Evolutionary conservation across 2,888 invertebrate species (phyloP).

Genomic region (Carpatolechia fugitivella): DNA sequence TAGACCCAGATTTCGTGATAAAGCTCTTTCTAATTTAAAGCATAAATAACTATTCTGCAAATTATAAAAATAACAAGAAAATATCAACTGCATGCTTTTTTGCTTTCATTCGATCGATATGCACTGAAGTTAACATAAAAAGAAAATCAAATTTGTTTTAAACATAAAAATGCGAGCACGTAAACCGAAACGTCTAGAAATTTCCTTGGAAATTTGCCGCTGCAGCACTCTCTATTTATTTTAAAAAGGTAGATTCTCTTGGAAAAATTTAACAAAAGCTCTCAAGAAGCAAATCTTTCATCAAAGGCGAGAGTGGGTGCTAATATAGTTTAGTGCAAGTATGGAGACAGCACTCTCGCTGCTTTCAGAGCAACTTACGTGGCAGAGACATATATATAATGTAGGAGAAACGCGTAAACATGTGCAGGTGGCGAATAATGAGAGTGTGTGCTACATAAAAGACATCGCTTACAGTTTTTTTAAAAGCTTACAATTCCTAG

Average conservation of each 20-base stretch:
- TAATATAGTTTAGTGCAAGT: constrained; percentile 23
- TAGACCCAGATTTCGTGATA: too few relatives aligned
- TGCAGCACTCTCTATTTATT: constrained; percentile 49
- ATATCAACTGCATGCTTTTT: too few relatives aligned
- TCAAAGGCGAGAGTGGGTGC: constrained; percentile 56
- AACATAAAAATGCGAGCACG: constrained; percentile 14
- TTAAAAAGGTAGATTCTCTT: constrained; percentile 48
- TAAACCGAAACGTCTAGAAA: constrained; percentile 31
- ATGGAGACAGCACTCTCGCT: constrained; percentile 10
- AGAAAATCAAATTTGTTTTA: not conserved
- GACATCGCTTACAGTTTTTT: too few relatives aligned
- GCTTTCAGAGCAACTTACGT: constrained; percentile 20
- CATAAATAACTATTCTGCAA: too few relatives aligned
- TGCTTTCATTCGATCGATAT: not conserved
- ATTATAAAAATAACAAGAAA: too few relatives aligned
- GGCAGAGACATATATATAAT: constrained; percentile 4
- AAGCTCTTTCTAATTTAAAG: too few relatives aligned
- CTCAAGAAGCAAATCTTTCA: constrained; percentile 69
- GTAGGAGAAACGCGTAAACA: not conserved
- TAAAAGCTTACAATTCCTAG: too few relatives aligned
- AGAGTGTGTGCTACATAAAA: too few relatives aligned
- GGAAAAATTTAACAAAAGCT: constrained; percentile 66
- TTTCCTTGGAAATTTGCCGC: constrained; percentile 38
- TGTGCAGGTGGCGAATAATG: not conserved
- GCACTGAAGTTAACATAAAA: not conserved